Evolutionary conservation across 1,140 invertebrate genomes (phyloP), one percentile per base, ranked within the genome.

Genomic region (Cecropterus lyciades): DNA sequence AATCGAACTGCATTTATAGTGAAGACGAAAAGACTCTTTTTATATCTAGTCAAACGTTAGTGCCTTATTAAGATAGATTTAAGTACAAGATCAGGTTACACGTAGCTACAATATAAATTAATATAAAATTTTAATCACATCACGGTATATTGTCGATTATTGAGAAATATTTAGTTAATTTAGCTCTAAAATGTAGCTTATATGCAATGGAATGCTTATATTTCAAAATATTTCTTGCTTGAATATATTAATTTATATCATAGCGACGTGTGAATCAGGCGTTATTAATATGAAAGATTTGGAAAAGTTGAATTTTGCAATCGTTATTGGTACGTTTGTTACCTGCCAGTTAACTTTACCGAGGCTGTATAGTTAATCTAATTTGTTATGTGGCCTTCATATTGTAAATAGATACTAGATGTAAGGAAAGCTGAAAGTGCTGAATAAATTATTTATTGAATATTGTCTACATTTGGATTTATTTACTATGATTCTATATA

Each of bases 11-110:
- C 72, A 72, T 79, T 75, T n/a, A n/a, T 73, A 80, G 80, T 84
- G 80, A 79, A 82, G 75, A 84, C 80, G 79, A 88, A 84, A 87
- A 89, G 85, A 89, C 85, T 89, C 78, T 89, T 78, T 66, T 73
- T 80, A 79, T 81, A 75, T 91, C 89, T 91, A 91, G 89, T 91
- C 89, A 91, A 87, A 74, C 67, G 68, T 70, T 84, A 89, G 87
- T 89, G 88, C 85, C 85, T 89, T 89, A 81, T 72, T 72, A 65
- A 65, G 45, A 40, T 64, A 52, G 53, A 73, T 70, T 79, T 74
- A 75, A 72, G 67, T 60, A 57, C 55, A 65, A 79, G 37, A 9
- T 40, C 37, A n/a, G 5, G n/a, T 67, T 72, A 20, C 59, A 65
- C 37, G 30, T 33, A 7, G 30, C 9, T 72, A 66, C 20, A 56